Percentiles rank a stretch among this genome's conserved stretches.
phyloP scores from a whole-genome alignment of 2,797 vertebrate species.

The Falco berigora region DNA sequence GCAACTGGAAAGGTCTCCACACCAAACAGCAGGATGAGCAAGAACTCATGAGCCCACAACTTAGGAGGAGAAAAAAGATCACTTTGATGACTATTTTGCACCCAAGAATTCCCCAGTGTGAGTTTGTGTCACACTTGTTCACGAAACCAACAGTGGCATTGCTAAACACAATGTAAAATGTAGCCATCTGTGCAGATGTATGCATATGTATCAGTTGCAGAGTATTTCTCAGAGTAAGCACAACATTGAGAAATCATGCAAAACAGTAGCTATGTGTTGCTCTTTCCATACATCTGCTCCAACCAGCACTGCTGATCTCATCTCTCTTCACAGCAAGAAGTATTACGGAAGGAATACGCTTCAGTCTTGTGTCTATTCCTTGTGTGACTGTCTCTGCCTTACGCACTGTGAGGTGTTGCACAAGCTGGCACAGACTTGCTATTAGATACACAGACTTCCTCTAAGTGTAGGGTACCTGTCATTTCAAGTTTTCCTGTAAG shows the following conservation, averaged over 20 bases:
- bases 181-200: not conserved
- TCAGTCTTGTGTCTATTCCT: not conserved
- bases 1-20: not conserved
- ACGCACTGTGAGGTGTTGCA: not conserved
- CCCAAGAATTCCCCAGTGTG: not conserved
- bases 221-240: not conserved
- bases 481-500: not conserved
- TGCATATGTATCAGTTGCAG: rapidly evolving
- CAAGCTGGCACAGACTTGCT: not conserved
- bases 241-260: not conserved
- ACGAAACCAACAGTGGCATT: not conserved
- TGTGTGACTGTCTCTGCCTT: not conserved
- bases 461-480: not conserved
- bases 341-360: not conserved
- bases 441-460: not conserved
- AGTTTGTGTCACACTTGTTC: not conserved
- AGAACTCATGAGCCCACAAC: not conserved
- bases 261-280: not conserved
- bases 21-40: not conserved
- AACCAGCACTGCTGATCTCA: not conserved
- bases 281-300: not conserved
- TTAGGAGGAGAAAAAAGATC: not conserved
- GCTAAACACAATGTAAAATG: not conserved
- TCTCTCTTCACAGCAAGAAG: not conserved
- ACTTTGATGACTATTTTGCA: not conserved